Evolutionary conservation across 2,113 vertebrate genomes (phyloP).

Genomic region (Bos indicus): DNA sequence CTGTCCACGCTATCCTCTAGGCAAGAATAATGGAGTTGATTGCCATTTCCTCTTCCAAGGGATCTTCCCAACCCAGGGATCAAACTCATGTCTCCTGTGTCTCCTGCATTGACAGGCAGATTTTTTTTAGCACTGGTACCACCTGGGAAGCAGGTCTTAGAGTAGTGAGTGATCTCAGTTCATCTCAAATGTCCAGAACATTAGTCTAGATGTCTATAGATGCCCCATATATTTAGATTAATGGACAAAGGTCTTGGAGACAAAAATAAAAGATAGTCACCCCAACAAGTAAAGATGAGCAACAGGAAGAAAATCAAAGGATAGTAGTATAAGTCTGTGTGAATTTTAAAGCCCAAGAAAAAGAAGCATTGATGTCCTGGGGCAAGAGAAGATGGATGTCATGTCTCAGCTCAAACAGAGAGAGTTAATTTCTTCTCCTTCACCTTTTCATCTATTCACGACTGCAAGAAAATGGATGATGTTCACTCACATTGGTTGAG

Average conservation of each 20-base stretch:
- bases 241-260: neutral
- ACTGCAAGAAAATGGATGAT: neutral
- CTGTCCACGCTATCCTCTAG: neutral
- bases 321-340: neutral
- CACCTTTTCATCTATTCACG: neutral
- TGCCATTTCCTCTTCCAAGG: neutral
- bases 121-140: neutral
- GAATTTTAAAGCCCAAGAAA: neutral
- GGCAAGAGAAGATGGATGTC: neutral
- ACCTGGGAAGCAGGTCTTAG: neutral
- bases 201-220: neutral
- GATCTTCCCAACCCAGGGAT: neutral
- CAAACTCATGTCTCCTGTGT: neutral
- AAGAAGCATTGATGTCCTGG: neutral
- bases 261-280: accelerated
- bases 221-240: neutral
- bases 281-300: neutral
- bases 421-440: neutral
- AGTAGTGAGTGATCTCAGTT: neutral
- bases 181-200: neutral
- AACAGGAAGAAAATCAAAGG: neutral
- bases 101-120: neutral
- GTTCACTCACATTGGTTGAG: neutral
- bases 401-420: neutral
- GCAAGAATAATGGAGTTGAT: neutral